Conservation (phyloP, 1,140 invertebrate species). For the Ruditapes philippinarum region DNA sequence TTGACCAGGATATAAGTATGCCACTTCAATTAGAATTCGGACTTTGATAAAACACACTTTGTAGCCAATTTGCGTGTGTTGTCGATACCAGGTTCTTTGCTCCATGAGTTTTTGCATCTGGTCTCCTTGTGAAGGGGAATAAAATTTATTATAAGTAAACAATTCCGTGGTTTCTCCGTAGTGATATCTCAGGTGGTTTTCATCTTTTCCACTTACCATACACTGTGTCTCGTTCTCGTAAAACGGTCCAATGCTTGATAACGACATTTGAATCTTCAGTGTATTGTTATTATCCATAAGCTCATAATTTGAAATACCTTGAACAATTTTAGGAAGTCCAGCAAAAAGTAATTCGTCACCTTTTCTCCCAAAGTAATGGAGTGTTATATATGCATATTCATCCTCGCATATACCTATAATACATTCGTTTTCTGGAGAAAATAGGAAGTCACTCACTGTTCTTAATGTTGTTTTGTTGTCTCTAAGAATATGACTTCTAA, state of each 20-base stretch:
- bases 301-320: not conserved
- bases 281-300: not conserved
- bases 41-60: slow-evolving; percentile 8
- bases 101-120: not conserved
- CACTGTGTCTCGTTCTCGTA: not conserved
- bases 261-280: not conserved
- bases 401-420: not conserved
- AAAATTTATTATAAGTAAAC: not conserved
- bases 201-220: not conserved
- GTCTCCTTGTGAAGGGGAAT: not conserved
- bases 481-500: not conserved
- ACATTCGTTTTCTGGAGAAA: not conserved
- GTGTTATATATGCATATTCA: not conserved
- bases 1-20: not conserved
- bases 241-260: not conserved
- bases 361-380: not conserved
- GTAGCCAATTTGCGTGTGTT: not conserved
- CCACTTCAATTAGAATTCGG: not conserved
- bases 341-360: not conserved
- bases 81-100: not conserved
- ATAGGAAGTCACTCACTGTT: not conserved
- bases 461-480: not conserved
- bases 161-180: not conserved
- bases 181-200: not conserved
- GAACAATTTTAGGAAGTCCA: not conserved